Evolutionary conservation across 1,140 invertebrate species (phyloP).

Genomic region (Dendroctonus ponderosae): DNA sequence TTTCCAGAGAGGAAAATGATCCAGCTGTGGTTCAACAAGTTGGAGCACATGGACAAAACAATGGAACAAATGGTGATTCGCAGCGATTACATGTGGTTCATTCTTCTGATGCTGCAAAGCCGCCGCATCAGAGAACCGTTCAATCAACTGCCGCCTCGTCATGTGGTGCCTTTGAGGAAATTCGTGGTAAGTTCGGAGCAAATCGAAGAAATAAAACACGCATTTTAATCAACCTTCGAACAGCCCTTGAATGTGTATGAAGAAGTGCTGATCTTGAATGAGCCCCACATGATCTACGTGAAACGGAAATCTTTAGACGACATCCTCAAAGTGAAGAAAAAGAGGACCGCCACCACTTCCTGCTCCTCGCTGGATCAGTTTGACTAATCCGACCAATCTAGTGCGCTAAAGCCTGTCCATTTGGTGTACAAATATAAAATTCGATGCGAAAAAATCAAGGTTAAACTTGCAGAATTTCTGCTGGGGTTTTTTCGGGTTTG

Average conservation of each 20-base stretch:
- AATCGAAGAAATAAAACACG: neutral
- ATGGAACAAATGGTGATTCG: slow-evolving; percentile 42
- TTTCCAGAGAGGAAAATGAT: slow-evolving; percentile 43
- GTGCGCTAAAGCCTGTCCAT: no score
- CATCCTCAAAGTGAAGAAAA: neutral
- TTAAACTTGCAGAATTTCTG: no score
- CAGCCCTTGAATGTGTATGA: slow-evolving; percentile 47
- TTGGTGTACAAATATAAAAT: no score
- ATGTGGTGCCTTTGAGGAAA: slow-evolving; percentile 45
- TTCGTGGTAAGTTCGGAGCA: neutral
- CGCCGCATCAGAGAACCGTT: slow-evolving; percentile 49
- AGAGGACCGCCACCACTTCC: neutral
- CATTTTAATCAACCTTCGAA: neutral
- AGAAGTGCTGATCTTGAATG: slow-evolving; percentile 44
- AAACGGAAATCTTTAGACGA: neutral
- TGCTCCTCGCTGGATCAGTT: neutral
- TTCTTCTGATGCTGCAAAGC: slow-evolving; percentile 49
- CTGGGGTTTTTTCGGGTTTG: no score
- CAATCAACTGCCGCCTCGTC: slow-evolving; percentile 43
- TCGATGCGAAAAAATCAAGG: no score
- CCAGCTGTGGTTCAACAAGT: slow-evolving; percentile 47
- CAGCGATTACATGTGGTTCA: slow-evolving; percentile 53
- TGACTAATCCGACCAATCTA: no score
- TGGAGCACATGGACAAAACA: slow-evolving; percentile 42
- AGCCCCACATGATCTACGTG: slow-evolving; percentile 38